Conservation (phyloP, 2,797 vertebrate species). For the Garrulus glandarius region DNA sequence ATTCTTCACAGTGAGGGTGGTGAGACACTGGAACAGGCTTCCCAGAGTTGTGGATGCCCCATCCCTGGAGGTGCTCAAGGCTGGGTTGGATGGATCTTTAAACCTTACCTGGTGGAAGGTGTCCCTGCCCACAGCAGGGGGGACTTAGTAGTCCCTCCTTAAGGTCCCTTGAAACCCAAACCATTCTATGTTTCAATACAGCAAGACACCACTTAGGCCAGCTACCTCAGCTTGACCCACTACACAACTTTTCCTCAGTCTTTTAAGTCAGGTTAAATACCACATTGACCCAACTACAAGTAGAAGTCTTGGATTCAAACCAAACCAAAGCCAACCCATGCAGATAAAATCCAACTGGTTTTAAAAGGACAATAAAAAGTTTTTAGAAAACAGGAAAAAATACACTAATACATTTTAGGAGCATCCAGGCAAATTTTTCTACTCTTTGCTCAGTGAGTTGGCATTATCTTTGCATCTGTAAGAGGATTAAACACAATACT, state of each 20-base stretch:
- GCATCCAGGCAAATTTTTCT: background rate
- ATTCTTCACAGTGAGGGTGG: background rate
- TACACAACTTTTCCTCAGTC: background rate
- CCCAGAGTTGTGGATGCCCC: background rate
- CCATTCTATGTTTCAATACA: background rate
- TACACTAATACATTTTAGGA: background rate
- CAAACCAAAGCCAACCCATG: background rate
- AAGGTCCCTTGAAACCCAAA: background rate
- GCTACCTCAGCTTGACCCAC: background rate
- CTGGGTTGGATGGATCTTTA: background rate
- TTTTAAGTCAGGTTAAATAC: background rate
- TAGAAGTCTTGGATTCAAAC: background rate
- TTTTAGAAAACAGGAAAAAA: background rate
- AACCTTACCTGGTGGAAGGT: background rate
- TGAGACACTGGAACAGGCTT: background rate
- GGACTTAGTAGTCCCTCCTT: background rate
- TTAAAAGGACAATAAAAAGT: background rate
- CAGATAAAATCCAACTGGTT: background rate
- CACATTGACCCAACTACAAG: background rate
- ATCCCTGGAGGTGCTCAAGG: background rate
- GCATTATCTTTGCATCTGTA: background rate
- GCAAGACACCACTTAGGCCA: background rate
- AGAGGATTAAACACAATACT: background rate
- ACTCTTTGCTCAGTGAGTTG: background rate
- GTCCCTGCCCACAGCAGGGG: background rate